Conservation (phyloP, 37 sponge, comb jelly and placozoan genomes). For the Lycopodina hypogea region DNA sequence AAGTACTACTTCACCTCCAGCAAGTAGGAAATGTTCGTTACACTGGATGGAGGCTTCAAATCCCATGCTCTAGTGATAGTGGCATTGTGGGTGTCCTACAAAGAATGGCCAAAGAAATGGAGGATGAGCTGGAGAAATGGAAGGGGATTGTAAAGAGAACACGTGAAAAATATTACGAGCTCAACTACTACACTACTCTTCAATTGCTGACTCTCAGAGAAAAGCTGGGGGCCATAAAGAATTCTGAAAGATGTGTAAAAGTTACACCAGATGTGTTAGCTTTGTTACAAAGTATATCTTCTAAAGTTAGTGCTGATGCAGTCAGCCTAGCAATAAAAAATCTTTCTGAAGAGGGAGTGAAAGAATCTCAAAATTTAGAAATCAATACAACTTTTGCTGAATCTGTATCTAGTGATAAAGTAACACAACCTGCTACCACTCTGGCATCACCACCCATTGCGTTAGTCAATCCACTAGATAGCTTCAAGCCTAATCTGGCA, state of each 20-base stretch:
- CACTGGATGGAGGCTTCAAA: slow-evolving; percentile 23
- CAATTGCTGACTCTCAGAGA: slow-evolving; percentile 54
- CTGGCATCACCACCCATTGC: background rate
- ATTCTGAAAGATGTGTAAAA: background rate
- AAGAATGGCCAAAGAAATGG: slow-evolving; percentile 40
- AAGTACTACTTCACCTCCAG: slow-evolving; percentile 33
- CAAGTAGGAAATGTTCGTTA: slow-evolving; percentile 52
- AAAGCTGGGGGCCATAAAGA: slow-evolving; percentile 31
- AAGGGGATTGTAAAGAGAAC: slow-evolving; percentile 3
- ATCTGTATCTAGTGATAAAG: no score
- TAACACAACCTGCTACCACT: background rate
- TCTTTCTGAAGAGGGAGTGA: background rate
- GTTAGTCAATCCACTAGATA: background rate
- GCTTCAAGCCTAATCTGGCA: background rate
- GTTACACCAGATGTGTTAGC: slow-evolving; percentile 11
- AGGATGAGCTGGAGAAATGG: slow-evolving; percentile 37
- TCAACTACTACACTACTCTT: slow-evolving; percentile 74
- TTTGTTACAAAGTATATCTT: slow-evolving; percentile 48
- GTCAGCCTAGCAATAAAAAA: slow-evolving; percentile 24
- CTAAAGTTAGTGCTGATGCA: slow-evolving; percentile 12
- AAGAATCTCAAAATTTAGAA: background rate
- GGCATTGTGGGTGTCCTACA: slow-evolving; percentile 5
- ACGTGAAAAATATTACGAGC: slow-evolving; percentile 43
- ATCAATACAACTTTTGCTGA: no score
- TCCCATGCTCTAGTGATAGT: slow-evolving; percentile 2